These are phyloP conservation scores for Rallus limicola DNA, from an alignment of 2,113 vertebrate genomes.

Conservation along the genomic window DNA sequence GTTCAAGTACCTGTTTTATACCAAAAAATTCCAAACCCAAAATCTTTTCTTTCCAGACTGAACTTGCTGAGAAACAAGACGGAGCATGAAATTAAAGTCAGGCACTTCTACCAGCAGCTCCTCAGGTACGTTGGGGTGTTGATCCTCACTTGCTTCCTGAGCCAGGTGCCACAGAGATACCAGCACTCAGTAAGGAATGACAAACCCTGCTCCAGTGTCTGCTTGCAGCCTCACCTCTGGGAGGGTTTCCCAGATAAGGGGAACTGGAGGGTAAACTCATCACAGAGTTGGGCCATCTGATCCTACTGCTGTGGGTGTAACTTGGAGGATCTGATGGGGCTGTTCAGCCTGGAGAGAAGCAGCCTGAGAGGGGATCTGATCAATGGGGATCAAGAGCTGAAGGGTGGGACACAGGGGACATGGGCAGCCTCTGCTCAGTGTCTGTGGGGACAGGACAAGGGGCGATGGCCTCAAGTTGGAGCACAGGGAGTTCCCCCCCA, in stretches of 20 bases:
- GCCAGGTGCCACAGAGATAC: not conserved
- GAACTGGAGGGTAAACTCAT: not conserved
- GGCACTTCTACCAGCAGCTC: conserved; percentile 84
- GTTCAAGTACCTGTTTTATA: not conserved
- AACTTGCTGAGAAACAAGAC: conserved; percentile 77
- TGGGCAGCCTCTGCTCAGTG: no score
- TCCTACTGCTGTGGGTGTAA: not conserved
- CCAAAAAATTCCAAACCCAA: not conserved
- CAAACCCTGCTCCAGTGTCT: not conserved
- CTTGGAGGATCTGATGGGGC: not conserved
- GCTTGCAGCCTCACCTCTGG: not conserved
- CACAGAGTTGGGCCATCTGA: not conserved
- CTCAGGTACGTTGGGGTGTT: conserved; percentile 78
- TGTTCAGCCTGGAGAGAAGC: no score
- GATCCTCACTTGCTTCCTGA: not conserved
- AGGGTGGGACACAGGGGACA: no score
- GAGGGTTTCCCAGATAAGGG: not conserved
- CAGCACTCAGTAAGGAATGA: not conserved
- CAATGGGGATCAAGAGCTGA: no score
- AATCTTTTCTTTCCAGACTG: conserved; percentile 71
- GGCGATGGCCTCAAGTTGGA: no score
- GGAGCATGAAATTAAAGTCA: conserved; percentile 86
- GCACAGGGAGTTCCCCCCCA: no score
- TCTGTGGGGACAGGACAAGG: no score
- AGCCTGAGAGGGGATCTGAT: no score